Percentiles rank a stretch among this genome's conserved stretches.
Conservation (phyloP, 1,140 invertebrate genomes). For the Goniozus legneri region DNA sequence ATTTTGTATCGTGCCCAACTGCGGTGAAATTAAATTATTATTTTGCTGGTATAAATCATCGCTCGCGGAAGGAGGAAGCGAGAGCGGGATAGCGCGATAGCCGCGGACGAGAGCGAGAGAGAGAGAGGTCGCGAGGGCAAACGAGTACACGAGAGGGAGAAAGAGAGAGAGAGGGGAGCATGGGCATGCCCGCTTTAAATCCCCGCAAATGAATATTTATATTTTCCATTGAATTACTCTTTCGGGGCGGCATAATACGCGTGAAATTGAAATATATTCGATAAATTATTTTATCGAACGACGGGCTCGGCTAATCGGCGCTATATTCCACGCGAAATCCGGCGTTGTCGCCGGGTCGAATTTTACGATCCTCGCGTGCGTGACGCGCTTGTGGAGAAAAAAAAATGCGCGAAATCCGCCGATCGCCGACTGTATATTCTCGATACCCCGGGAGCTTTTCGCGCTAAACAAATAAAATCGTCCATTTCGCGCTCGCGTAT, state of each 20-base stretch:
- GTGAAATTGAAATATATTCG: constrained; percentile 53
- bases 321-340: constrained; percentile 31
- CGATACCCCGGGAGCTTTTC: too few species aligned
- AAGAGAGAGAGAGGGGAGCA: constrained; percentile 10
- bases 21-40: constrained; percentile 56
- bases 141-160: not conserved
- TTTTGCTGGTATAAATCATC: constrained; percentile 52
- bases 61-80: constrained; percentile 22
- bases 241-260: constrained; percentile 49
- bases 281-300: constrained; percentile 53
- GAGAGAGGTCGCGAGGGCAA: too few species aligned
- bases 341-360: too few species aligned
- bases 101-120: not conserved
- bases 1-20: constrained; percentile 53
- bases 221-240: constrained; percentile 56
- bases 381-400: too few species aligned
- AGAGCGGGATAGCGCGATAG: constrained; percentile 14
- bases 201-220: constrained; percentile 56
- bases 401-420: too few species aligned
- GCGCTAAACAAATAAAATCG: too few species aligned
- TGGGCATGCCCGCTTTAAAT: constrained; percentile 45
- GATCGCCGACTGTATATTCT: too few species aligned
- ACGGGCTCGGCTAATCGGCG: constrained; percentile 45
- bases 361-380: too few species aligned
- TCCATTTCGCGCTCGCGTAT: too few species aligned